These are phyloP conservation scores for Cerceris rybyensis DNA, from an alignment of 2,888 invertebrate genomes.

Conservation along the genomic window DNA sequence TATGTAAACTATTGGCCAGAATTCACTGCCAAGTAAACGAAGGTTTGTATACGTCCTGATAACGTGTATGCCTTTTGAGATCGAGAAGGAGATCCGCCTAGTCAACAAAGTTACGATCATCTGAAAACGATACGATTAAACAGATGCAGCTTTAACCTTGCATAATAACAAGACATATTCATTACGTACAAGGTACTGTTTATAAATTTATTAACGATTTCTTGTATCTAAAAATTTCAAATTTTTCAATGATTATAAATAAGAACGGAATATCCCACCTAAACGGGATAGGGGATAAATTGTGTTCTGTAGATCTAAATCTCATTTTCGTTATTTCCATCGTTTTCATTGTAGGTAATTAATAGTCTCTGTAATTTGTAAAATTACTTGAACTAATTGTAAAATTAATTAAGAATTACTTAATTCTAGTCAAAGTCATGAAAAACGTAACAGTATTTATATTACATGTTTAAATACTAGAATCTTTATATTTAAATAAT, in stretches of 20 bases:
- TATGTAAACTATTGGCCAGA: conserved; percentile 99
- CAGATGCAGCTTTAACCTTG: conserved; percentile 54
- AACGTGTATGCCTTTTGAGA: conserved; percentile 47
- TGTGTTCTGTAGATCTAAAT: conserved; percentile 28
- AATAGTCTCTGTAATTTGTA: conserved; percentile 45
- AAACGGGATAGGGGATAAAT: conserved; percentile 27
- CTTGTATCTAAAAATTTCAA: conserved; percentile 57
- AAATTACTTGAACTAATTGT: conserved; percentile 39
- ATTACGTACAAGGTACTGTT: conserved; percentile 58
- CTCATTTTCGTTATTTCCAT: conserved; percentile 47
- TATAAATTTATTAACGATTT: conserved; percentile 57
- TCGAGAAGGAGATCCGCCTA: conserved; percentile 64
- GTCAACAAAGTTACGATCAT: conserved; percentile 67
- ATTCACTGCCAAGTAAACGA: conserved; percentile 89
- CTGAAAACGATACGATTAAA: conserved; percentile 51
- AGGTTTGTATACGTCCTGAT: conserved; percentile 38
- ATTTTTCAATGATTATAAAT: conserved; percentile 57
- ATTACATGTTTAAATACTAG: conserved; percentile 53
- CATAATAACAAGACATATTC: conserved; percentile 64
- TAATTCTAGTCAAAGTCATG: conserved; percentile 63
- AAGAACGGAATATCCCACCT: conserved; percentile 54
- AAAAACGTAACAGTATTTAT: conserved; percentile 63
- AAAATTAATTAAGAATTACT: neutral
- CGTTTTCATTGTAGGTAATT: conserved; percentile 30
- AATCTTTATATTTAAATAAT: conserved; percentile 56